These are phyloP conservation scores for Gymnodraco acuticeps DNA, from an alignment of 2,797 vertebrate species.

Conservation along the genomic window DNA sequence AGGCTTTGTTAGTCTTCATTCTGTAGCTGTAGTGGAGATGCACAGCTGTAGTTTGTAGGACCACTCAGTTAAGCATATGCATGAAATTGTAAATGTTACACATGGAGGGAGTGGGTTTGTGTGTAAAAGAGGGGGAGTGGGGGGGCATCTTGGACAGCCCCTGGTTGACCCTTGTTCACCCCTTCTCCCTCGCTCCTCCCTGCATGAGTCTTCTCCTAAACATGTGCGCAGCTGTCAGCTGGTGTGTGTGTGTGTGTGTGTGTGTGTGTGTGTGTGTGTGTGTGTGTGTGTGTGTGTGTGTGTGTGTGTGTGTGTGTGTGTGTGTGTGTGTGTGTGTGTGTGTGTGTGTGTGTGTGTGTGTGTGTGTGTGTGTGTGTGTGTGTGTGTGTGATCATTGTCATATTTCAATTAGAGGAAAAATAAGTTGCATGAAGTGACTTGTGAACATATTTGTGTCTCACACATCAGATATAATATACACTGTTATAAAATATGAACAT, in stretches of 20 bases:
- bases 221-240: constrained; percentile 80
- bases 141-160: constrained; percentile 62
- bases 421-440: background rate
- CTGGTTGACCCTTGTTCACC: constrained; percentile 70
- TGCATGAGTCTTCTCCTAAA: constrained; percentile 70
- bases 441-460: background rate
- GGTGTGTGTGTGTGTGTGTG: constrained; percentile 61
- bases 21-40: constrained; percentile 35
- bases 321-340: constrained; percentile 57
- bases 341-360: constrained; percentile 59
- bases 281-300: constrained; percentile 57
- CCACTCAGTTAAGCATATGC: constrained; percentile 41
- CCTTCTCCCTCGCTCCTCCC: constrained; percentile 56
- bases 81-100: constrained; percentile 61
- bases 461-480: background rate
- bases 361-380: constrained; percentile 20
- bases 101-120: constrained; percentile 26
- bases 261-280: constrained; percentile 25
- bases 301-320: constrained; percentile 20
- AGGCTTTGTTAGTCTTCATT: constrained; percentile 63
- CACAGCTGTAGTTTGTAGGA: constrained; percentile 16
- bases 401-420: constrained; percentile 23
- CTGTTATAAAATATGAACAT: background rate
- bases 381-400: constrained; percentile 44
- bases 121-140: background rate